Evolutionary conservation across 2,888 invertebrate genomes (phyloP), one percentile per base, ranked within the genome.

Genomic region (Aspidapion aeneum): DNA sequence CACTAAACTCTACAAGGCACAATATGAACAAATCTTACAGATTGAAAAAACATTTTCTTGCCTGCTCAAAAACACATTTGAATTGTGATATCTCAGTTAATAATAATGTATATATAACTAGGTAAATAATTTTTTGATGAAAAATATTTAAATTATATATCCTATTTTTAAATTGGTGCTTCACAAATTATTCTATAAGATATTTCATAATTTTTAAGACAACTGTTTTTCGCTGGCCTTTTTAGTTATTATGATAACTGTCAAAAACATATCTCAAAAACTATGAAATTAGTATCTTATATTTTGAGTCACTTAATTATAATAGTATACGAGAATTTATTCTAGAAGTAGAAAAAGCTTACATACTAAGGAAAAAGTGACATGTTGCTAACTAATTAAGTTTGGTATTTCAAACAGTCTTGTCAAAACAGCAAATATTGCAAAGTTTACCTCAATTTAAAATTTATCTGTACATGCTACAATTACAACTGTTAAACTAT

Each of bases 401-500:
- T n/a, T n/a, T n/a, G n/a, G n/a, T n/a, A n/a, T n/a, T n/a, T n/a
- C n/a, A n/a, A n/a, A n/a, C n/a, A n/a, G n/a, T n/a, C n/a, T n/a
- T n/a, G n/a, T n/a, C n/a, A n/a, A n/a, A n/a, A n/a, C n/a, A n/a
- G n/a, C n/a, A n/a, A n/a, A n/a, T n/a, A n/a, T n/a, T n/a, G n/a
- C n/a, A 12, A 35, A 35, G 3, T 35, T 35, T 35, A 35, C 3
- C 35, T 35, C 35, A 7, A 35, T 12, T 12, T 35, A 35, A 35
- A 52, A 17, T 52, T 17, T n/a, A 17, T 35, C 35, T 63, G 21
- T 64, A 61, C 66, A 66, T 66, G 58, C 73, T 77, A 67, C 79
- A 79, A 18, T 74, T 74, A 66, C 79, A 79, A 19, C 73, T 65
- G 61, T 70, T 74, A 18, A 74, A 62, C 5, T 91, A 0, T 92